These are phyloP conservation scores for Psittacara wagleri DNA, from an alignment of 2,113 vertebrate species.

Conservation along the genomic window DNA sequence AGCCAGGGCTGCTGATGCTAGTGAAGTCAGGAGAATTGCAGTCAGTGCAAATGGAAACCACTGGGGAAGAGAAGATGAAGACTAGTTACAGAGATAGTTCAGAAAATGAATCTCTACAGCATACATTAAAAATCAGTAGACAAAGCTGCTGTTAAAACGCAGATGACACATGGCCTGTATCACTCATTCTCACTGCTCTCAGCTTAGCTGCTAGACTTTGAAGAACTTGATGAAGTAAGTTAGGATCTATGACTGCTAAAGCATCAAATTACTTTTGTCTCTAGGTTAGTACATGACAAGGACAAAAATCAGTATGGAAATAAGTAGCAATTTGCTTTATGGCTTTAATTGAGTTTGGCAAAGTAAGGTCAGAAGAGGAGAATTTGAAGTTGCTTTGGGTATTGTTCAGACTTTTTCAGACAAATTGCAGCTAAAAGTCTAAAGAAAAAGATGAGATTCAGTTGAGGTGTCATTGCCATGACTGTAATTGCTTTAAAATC, in stretches of 20 bases:
- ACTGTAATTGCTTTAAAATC: background rate
- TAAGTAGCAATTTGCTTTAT: background rate
- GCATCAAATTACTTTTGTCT: background rate
- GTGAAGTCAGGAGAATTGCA: background rate
- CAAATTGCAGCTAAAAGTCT: background rate
- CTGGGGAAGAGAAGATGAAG: background rate
- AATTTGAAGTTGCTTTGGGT: background rate
- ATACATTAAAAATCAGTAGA: background rate
- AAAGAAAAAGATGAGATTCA: background rate
- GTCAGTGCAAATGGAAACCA: background rate
- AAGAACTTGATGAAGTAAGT: background rate
- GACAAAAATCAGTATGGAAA: background rate
- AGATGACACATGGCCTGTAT: background rate
- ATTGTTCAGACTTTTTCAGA: background rate
- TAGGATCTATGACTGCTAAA: background rate
- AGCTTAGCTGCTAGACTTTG: background rate
- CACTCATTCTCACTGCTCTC: background rate
- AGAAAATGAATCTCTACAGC: background rate
- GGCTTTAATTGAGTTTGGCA: constrained; percentile 9
- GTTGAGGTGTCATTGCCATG: background rate
- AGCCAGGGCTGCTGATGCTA: background rate
- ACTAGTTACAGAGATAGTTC: background rate
- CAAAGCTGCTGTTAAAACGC: background rate
- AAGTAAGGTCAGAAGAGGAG: constrained; percentile 1
- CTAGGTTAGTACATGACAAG: background rate